Conservation (phyloP, 2,113 vertebrate genomes). For the Crotalus tigris region DNA sequence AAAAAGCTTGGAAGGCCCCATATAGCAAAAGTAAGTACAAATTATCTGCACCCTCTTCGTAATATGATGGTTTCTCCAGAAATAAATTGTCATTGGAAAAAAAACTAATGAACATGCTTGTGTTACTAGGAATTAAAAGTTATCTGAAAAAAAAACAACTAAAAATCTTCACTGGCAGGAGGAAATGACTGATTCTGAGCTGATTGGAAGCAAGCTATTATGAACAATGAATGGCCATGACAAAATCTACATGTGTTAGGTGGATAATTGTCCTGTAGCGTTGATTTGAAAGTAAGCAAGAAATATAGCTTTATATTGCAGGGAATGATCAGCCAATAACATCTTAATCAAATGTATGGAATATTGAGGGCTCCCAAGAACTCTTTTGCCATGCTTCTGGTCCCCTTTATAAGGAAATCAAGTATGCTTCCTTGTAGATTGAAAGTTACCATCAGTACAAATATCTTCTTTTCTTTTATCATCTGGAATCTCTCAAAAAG, state of each 20-base stretch:
- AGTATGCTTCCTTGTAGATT: not conserved
- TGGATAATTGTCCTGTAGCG: not conserved
- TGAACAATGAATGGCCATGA: not conserved
- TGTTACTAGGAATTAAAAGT: not conserved
- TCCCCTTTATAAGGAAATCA: not conserved
- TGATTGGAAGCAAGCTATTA: not conserved
- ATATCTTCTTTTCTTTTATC: not conserved
- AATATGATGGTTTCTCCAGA: not conserved
- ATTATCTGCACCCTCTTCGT: not conserved
- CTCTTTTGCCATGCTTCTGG: not conserved
- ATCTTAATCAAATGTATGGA: not conserved
- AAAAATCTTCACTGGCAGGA: not conserved
- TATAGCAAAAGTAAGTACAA: not conserved
- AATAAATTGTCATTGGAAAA: not conserved
- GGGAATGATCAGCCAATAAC: not conserved
- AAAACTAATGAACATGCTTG: not conserved
- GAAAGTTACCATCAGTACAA: not conserved
- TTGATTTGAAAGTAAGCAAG: not conserved
- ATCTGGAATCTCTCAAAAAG: not conserved
- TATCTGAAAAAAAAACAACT: not conserved
- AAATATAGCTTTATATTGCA: not conserved
- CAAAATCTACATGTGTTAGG: not conserved
- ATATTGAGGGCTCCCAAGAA: not conserved
- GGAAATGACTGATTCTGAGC: not conserved
- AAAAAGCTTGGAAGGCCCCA: not conserved